Evolutionary conservation across 2,797 vertebrate genomes (phyloP).

Genomic region (Gallinago nigripennis): DNA sequence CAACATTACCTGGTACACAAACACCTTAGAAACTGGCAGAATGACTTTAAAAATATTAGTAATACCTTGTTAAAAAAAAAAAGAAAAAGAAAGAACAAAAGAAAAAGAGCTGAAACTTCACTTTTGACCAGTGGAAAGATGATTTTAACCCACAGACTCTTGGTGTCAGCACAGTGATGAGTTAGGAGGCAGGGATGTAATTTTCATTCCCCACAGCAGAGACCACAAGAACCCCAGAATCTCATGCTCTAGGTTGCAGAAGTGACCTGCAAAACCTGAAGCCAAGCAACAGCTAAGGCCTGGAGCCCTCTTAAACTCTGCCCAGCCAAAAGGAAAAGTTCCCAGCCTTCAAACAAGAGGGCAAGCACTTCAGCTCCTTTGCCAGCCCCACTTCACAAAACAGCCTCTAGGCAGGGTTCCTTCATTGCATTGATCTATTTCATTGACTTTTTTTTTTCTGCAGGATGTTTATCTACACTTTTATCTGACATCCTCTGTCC

Average conservation of each 20-base stretch:
- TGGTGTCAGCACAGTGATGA: background rate
- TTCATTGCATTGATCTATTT: background rate
- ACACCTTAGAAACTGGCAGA: background rate
- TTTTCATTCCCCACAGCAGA: background rate
- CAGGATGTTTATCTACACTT: background rate
- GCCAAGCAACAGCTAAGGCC: background rate
- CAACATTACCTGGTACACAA: background rate
- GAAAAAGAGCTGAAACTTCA: background rate
- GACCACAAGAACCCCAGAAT: background rate
- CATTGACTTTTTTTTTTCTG: background rate
- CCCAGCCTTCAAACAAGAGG: background rate
- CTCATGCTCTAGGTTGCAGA: background rate
- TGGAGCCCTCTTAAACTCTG: background rate
- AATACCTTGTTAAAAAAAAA: background rate
- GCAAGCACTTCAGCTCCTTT: background rate
- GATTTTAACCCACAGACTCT: background rate
- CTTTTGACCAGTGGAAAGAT: background rate
- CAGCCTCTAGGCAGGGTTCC: background rate
- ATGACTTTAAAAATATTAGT: background rate
- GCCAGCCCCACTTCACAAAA: background rate
- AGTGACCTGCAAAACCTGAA: background rate
- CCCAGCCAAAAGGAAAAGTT: background rate
- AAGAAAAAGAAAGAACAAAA: background rate
- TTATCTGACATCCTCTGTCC: background rate
- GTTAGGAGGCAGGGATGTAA: background rate